Evolutionary conservation across 2,113 vertebrate species (phyloP), one percentile per base, ranked within the genome.

Genomic region (Atrichornis clamosus): DNA sequence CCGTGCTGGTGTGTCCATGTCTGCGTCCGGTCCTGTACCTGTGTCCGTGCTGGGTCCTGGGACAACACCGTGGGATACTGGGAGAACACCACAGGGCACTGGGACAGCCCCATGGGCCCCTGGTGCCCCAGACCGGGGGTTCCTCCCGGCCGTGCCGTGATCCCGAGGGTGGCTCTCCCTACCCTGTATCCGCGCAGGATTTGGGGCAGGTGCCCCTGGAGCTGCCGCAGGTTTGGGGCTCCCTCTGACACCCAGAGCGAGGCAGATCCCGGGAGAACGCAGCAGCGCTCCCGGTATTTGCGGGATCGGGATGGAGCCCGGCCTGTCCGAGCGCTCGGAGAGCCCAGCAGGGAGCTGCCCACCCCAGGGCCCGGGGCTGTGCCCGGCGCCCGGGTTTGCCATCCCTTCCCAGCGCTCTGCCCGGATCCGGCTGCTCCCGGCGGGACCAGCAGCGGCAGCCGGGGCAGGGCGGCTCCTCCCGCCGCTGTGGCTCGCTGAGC

Each of bases 261-360:
- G 4, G 42, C 19, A 6, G 35, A 6, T 42, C 32, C 50, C 3
- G 1, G n/a, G 50, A 56, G 69, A 22, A 6, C 33, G 41, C 13
- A 3, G 42, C 47, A 1, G 39, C 18, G 58, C 41, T 64, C 33
- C 41, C 1, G 3, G 22, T 39, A 0, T 11, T 2, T 11, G 23
- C 28, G 17, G 87, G 63, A 11, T 13, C 10, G 26, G 50, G 46
- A 2, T 10, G 52, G 8, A 5, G 64, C 53, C 42, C 2, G 35
- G 26, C 6, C 4, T 8, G 7, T 4, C 19, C 2, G 1, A 3
- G 44, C 9, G 27, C 69, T 12, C 21, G 0, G 1, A 8, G 52
- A 11, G 28, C 81, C 30, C 30, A 22, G 49, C 9, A 1, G 10
- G 47, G 47, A 46, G 53, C 47, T 74, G 68, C 58, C 47, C 8